phyloP scores from a whole-genome alignment of 2,797 vertebrate species.

The Peromyscus nudipes region DNA sequence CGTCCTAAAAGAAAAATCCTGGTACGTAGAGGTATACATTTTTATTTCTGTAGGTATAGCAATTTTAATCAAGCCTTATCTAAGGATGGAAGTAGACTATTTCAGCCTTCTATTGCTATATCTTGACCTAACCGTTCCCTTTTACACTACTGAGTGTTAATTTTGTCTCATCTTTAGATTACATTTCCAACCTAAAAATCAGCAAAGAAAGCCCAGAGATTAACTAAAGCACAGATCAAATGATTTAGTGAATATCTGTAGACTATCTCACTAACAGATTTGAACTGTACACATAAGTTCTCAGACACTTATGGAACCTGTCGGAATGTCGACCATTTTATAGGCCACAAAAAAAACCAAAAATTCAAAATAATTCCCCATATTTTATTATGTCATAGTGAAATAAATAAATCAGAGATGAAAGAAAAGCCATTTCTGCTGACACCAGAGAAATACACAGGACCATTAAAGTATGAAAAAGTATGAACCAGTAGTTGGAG shows the following conservation, averaged over 20 bases:
- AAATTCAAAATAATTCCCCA: background rate
- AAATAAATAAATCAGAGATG: background rate
- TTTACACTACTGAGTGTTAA: background rate
- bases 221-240: background rate
- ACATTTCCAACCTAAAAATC: background rate
- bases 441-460: background rate
- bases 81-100: background rate
- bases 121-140: background rate
- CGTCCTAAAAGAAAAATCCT: background rate
- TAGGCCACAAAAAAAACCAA: background rate
- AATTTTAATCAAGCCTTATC: background rate
- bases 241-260: background rate
- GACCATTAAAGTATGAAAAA: background rate
- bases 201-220: background rate
- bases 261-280: background rate
- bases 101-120: no score
- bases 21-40: background rate
- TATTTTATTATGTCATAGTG: background rate
- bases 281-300: background rate
- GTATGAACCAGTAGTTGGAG: background rate
- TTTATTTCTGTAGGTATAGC: background rate
- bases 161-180: background rate
- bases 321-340: background rate
- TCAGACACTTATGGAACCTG: background rate
- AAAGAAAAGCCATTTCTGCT: background rate